Base-by-base conservation (phyloP, 1,140 invertebrate genomes). In the Zaprionus camerounensis region DNA sequence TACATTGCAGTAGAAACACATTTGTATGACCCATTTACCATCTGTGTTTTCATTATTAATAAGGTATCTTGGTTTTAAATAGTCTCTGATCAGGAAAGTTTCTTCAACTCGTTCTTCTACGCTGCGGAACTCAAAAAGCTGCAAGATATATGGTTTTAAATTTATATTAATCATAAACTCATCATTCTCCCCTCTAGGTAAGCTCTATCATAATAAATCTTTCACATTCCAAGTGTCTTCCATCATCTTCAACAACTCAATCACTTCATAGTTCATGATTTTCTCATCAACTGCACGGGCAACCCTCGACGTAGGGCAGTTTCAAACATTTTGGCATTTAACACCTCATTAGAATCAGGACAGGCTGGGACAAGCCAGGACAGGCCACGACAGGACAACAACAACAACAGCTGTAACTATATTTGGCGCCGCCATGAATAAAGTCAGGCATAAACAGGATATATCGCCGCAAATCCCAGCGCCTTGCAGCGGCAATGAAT, bases 401-500 rank as follows among this genome's bases (percentile, higher is more conserved):
- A 20, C 20, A 20, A 20, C 20, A 20, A 57, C 38, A 49, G 49
- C 76, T 57, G 67, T 44, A 70, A 65, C 69, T 51, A 24, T 73
- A 66, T 76, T 77, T 41, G 73, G 46, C 55, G 51, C 26, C 65
- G 75, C 72, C 62, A 84, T 84, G 81, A 84, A 76, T 81, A 79
- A 81, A 80, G 71, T 74, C 78, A 41, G 58, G 72, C 70, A 82
- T 80, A 82, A 88, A 79, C 71, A 81, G 85, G 70, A 88, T 87
- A 84, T 81, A 90, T 80, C 76, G 64, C 72, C 76, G 59, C 77
- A 81, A 84, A 84, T 88, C 85, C 81, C 81, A 80, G 81, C 79
- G 78, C 62, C 84, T 87, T 76, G 71, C 70, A 76, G 53, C 71
- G 73, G 59, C 85, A 91, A 91, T 91, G 90, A 91, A 91, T 91